phyloP scores from a whole-genome alignment of 2,888 invertebrate species.

The Calameuta filiformis region DNA sequence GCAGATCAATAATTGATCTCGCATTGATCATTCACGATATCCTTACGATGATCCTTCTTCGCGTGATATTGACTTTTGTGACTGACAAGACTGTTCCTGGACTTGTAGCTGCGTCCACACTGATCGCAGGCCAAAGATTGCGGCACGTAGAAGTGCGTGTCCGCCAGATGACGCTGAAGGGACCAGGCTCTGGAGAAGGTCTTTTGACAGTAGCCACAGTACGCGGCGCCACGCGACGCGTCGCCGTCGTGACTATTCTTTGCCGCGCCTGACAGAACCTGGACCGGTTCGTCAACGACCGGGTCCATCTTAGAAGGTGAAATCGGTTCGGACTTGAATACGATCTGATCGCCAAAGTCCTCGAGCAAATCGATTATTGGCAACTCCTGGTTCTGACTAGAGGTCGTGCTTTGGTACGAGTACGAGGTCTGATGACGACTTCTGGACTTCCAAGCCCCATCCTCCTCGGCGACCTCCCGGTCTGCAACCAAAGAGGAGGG shows the following conservation, averaged over 20 bases:
- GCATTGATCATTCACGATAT: conserved; percentile 35
- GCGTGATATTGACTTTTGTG: conserved; percentile 68
- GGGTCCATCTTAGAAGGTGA: conserved; percentile 48
- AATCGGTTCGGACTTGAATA: conserved; percentile 55
- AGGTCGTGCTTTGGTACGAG: conserved; percentile 43
- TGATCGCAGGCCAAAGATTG: conserved; percentile 66
- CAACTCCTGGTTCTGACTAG: conserved; percentile 37
- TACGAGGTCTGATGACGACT: conserved; percentile 26
- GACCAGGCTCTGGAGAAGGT: conserved; percentile 68
- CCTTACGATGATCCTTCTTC: conserved; percentile 44
- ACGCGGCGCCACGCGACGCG: conserved; percentile 40
- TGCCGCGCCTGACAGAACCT: conserved; percentile 13
- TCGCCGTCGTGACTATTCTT: background rate
- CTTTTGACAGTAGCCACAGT: conserved; percentile 66
- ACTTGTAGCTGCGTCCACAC: conserved; percentile 67
- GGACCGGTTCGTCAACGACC: conserved; percentile 43
- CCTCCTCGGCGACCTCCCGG: conserved; percentile 65
- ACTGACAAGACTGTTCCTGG: conserved; percentile 67
- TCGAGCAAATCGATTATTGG: conserved; percentile 60
- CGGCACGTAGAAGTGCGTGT: conserved; percentile 67
- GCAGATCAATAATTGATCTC: conserved; percentile 39
- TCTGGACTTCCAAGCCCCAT: conserved; percentile 63
- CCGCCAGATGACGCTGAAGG: conserved; percentile 67
- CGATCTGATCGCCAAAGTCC: conserved; percentile 57
- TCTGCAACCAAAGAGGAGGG: conserved; percentile 67